Conservation (phyloP, 2,113 vertebrate genomes). For the Fulica atra region DNA sequence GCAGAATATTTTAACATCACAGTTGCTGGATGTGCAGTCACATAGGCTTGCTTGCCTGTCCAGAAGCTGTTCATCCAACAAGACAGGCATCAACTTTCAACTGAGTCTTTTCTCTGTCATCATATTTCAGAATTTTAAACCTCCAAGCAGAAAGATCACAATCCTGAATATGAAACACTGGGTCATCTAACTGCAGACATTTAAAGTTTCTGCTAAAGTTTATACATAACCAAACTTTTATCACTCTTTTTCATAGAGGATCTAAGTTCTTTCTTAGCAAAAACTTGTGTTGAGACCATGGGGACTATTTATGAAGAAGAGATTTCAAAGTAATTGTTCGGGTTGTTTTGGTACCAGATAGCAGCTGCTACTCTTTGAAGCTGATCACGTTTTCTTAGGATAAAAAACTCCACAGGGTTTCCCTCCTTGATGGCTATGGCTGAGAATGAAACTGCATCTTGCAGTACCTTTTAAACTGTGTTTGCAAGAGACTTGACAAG, state of each 20-base stretch:
- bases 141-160: background rate
- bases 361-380: background rate
- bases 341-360: background rate
- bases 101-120: background rate
- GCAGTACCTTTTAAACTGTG: background rate
- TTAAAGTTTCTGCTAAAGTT: background rate
- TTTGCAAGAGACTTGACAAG: slow-evolving; percentile 6
- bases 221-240: background rate
- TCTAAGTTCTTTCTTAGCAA: background rate
- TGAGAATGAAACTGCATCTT: background rate
- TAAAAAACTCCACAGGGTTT: background rate
- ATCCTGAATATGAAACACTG: background rate
- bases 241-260: background rate
- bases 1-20: background rate
- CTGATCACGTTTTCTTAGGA: background rate
- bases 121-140: background rate
- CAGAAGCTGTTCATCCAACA: background rate
- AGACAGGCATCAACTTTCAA: background rate
- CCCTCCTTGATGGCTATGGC: background rate
- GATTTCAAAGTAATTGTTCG: background rate
- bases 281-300: background rate
- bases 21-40: background rate
- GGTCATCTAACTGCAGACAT: background rate
- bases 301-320: background rate
- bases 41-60: background rate